phyloP scores from a whole-genome alignment of 2,888 invertebrate genomes.

The Pharmacophagus antenor region DNA sequence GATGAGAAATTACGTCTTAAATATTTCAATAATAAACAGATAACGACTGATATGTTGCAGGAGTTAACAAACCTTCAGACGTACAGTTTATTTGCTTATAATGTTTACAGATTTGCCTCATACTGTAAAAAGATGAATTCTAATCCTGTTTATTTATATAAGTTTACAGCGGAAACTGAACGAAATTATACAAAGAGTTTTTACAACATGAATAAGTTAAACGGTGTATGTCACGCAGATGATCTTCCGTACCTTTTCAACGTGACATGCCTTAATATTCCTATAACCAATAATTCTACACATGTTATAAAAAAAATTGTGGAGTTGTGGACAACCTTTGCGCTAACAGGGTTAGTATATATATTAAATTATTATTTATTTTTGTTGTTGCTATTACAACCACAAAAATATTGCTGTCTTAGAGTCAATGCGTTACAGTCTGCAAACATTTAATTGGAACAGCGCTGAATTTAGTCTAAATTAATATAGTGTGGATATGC shows the following conservation, averaged over 20 bases:
- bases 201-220: constrained; percentile 58
- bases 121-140: constrained; percentile 45
- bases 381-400: too few species aligned
- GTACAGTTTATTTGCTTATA: constrained; percentile 60
- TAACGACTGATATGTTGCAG: constrained; percentile 51
- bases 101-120: constrained; percentile 61
- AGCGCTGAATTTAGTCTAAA: too few species aligned
- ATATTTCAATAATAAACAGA: constrained; percentile 55
- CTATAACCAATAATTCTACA: constrained; percentile 57
- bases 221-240: constrained; percentile 70
- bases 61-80: constrained; percentile 57
- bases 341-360: constrained; percentile 58
- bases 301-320: constrained; percentile 53
- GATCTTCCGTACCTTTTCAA: constrained; percentile 67
- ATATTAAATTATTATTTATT: background rate
- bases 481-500: too few species aligned
- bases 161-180: constrained; percentile 65
- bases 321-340: constrained; percentile 64
- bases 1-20: constrained; percentile 58
- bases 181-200: constrained; percentile 60
- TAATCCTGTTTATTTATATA: constrained; percentile 59
- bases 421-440: too few species aligned
- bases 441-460: too few species aligned
- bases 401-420: too few species aligned
- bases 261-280: constrained; percentile 57